Evolutionary conservation across 2,797 vertebrate genomes (phyloP).

Genomic region (Helicolenus hilgendorfi): DNA sequence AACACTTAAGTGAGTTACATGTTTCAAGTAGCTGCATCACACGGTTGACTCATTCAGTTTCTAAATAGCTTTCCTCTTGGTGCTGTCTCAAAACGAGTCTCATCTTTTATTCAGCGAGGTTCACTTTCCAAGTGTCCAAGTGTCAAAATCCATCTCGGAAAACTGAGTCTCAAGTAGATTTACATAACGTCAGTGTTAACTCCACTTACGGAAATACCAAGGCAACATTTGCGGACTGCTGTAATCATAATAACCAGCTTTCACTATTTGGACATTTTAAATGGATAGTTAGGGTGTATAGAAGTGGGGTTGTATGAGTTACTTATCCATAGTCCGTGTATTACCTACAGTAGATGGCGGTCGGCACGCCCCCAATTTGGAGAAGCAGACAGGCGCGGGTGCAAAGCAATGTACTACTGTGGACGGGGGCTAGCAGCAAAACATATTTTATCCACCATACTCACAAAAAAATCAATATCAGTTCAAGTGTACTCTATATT

Average conservation of each 20-base stretch:
- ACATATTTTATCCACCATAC: no score
- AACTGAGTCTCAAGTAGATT: neutral
- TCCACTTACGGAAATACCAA: neutral
- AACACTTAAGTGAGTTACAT: neutral
- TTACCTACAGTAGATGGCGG: no score
- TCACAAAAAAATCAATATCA: no score
- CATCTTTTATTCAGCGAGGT: constrained; percentile 42
- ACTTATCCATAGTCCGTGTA: no score
- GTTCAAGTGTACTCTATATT: no score
- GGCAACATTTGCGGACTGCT: neutral
- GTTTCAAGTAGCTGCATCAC: neutral
- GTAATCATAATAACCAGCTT: neutral
- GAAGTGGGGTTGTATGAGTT: no score
- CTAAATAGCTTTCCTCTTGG: constrained; percentile 1
- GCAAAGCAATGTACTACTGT: no score
- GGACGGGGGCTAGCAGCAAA: no score
- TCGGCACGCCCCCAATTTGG: no score
- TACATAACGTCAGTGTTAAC: neutral
- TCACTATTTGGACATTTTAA: neutral
- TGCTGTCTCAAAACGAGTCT: neutral
- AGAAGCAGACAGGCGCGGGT: no score
- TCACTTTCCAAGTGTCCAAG: neutral
- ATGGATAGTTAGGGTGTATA: no score
- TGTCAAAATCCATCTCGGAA: neutral
- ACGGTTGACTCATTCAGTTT: neutral